Conservation (phyloP, 2,797 vertebrate species). For the Geotrypetes seraphini region DNA sequence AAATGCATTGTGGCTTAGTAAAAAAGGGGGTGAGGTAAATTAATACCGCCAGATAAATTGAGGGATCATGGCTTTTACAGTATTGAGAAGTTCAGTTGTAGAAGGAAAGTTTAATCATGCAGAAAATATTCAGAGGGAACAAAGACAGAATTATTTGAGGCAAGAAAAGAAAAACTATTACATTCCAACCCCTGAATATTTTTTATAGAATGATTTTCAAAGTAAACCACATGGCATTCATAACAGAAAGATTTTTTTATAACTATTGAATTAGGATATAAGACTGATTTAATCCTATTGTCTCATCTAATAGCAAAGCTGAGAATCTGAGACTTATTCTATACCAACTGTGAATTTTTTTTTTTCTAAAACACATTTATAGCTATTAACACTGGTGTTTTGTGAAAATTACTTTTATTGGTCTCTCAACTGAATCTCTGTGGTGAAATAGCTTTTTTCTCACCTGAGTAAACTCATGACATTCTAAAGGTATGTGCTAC, state of each 20-base stretch:
- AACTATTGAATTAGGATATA: slow-evolving; percentile 8
- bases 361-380: slow-evolving; percentile 12
- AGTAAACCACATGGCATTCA: not conserved
- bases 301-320: slow-evolving; percentile 5
- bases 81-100: too few species aligned
- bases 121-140: too few species aligned
- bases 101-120: too few species aligned
- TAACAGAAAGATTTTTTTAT: not conserved
- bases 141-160: too few species aligned
- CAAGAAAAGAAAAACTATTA: too few species aligned
- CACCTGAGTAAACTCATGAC: slow-evolving; percentile 24
- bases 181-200: too few species aligned
- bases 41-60: too few species aligned
- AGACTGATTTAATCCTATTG: not conserved
- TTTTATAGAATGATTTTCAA: too few species aligned
- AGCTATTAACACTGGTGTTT: slow-evolving; percentile 23
- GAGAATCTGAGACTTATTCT: slow-evolving; percentile 6
- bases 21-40: too few species aligned
- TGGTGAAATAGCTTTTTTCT: slow-evolving; percentile 28
- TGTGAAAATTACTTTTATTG: slow-evolving; percentile 37
- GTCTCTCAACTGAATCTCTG: slow-evolving; percentile 24
- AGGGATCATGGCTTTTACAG: too few species aligned
- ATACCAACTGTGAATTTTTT: slow-evolving; percentile 16
- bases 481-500: slow-evolving; percentile 31
- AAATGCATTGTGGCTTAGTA: too few species aligned